Conservation (phyloP, 2,888 invertebrate genomes). For the Sarcophaga subvicina region DNA sequence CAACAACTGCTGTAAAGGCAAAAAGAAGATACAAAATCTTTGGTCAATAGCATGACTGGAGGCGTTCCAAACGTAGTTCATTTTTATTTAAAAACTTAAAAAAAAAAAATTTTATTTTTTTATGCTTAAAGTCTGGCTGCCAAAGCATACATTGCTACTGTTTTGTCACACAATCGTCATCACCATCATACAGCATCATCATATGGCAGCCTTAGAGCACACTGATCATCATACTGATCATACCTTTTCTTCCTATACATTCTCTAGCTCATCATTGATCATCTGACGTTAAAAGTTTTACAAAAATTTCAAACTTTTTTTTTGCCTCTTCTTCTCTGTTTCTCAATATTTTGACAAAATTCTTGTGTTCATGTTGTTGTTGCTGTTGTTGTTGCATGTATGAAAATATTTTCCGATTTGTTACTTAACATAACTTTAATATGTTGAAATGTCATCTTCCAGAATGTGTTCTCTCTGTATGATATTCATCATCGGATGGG, state of each 20-base stretch:
- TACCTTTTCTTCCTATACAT: slow-evolving; percentile 31
- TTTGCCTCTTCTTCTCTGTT: slow-evolving; percentile 17
- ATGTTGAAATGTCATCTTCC: slow-evolving; percentile 68
- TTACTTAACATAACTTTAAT: slow-evolving; percentile 69
- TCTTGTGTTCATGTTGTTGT: slow-evolving; percentile 15
- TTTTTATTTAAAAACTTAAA: slow-evolving; percentile 55
- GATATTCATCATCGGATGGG: slow-evolving; percentile 42
- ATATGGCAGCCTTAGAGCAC: slow-evolving; percentile 19
- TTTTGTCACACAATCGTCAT: slow-evolving; percentile 60
- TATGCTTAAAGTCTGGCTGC: background rate
- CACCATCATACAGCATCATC: background rate
- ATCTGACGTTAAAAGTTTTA: slow-evolving; percentile 48
- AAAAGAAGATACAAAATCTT: slow-evolving; percentile 44
- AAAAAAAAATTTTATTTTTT: slow-evolving; percentile 5
- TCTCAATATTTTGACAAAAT: slow-evolving; percentile 61
- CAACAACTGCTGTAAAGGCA: background rate
- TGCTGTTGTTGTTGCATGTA: background rate
- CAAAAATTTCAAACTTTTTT: slow-evolving; percentile 32
- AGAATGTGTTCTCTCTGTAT: slow-evolving; percentile 9
- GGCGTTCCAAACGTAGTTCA: slow-evolving; percentile 70
- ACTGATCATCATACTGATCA: slow-evolving; percentile 1
- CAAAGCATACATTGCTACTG: slow-evolving; percentile 60
- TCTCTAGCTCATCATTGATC: slow-evolving; percentile 61
- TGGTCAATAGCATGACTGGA: slow-evolving; percentile 71
- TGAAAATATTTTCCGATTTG: slow-evolving; percentile 68